phyloP scores from a whole-genome alignment of 2,888 invertebrate species.

The Sphecodes monilicornis region DNA sequence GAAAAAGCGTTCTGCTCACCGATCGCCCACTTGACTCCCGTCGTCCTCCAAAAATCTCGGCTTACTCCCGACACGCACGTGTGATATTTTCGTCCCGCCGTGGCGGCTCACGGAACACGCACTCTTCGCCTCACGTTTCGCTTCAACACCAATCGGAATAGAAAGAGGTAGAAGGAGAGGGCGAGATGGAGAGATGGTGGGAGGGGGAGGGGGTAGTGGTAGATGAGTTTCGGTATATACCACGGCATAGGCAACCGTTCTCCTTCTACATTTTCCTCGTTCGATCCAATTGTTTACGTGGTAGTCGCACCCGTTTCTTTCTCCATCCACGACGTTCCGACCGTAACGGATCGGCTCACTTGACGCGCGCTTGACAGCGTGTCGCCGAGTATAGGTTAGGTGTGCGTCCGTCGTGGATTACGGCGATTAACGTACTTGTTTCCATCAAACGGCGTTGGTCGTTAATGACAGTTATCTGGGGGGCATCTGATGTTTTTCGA shows the following conservation, averaged over 20 bases:
- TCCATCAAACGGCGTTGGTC: background rate
- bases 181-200: background rate
- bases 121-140: slow-evolving; percentile 58
- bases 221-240: slow-evolving; percentile 1
- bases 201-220: background rate
- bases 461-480: background rate
- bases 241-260: background rate
- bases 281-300: slow-evolving; percentile 5
- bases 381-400: slow-evolving; percentile 43
- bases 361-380: slow-evolving; percentile 50
- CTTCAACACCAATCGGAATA: slow-evolving; percentile 48
- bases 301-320: background rate
- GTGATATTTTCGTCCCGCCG: slow-evolving; percentile 78
- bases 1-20: slow-evolving; percentile 59
- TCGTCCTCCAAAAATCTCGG: slow-evolving; percentile 67
- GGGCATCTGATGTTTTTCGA: background rate
- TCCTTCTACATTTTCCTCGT: background rate
- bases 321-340: background rate
- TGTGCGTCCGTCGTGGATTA: slow-evolving; percentile 22
- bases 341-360: slow-evolving; percentile 28
- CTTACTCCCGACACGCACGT: slow-evolving; percentile 75
- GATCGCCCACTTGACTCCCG: slow-evolving; percentile 62
- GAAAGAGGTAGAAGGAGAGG: background rate
- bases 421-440: slow-evolving; percentile 10
- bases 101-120: slow-evolving; percentile 72